Evolutionary conservation across 2,797 vertebrate genomes (phyloP), one percentile per base, ranked within the genome.

Genomic region (Arrhamphus sclerolepis): DNA sequence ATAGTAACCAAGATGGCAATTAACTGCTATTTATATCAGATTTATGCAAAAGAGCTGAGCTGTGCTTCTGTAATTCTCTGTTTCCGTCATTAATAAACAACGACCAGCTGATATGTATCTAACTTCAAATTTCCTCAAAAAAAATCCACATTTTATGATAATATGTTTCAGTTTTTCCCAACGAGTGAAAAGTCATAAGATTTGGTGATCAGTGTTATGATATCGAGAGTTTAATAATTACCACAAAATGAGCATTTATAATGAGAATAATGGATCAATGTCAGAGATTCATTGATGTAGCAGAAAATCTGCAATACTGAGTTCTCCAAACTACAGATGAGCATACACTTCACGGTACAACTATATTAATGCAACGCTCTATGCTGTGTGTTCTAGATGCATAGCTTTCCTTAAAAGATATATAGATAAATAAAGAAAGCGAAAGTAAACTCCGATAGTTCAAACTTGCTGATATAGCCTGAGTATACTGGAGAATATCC

Each of bases 391-490:
- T 28, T 39, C 18, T 22, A 50, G 9, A 28, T 5, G 29, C 43
- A 46, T 10, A n/a, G 11, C 6, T 22, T 21, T n/a, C 9, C 17
- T 10, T 14, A 31, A 16, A 17, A 46, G 57, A 44, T 6, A 50
- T n/a, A 13, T 18, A 43, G 31, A 28, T 41, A 56, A 65, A 54
- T 3, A 24, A 10, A 28, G 34, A 11, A 42, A 18, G 21, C 3
- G 13, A 56, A 3, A 78, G 64, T 51, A 62, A 58, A 62, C 13
- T 48, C 57, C 53, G 67, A 44, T 20, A 56, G 67, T 39, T 58
- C 39, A n/a, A 22, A 50, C 40, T n/a, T 31, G 62, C 62, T 55
- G 28, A 56, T 42, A 46, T 26, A 55, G 34, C 55, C 43, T 29
- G 18, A 54, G 50, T 29, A 60, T 38, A 29, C 31, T 10, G 43